These are phyloP conservation scores for Charaxes varanes DNA, from an alignment of 1,140 invertebrate genomes.

Conservation along the genomic window DNA sequence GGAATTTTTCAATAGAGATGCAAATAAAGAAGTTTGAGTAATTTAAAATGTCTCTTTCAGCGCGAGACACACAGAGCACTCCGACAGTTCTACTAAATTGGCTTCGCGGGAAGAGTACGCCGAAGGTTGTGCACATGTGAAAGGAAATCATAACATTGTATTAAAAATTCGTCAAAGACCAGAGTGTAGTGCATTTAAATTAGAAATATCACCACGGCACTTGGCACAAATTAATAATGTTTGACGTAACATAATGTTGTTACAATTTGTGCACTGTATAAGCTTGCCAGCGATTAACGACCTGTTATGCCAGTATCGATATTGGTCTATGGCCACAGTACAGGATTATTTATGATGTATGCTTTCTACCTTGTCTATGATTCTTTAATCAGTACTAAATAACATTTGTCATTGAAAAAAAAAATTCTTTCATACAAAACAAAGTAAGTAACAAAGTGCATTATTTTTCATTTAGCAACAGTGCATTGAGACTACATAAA, in stretches of 20 bases:
- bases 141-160: slow-evolving; percentile 2
- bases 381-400: no score
- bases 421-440: no score
- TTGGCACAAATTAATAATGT: slow-evolving; percentile 9
- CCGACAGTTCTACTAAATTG: slow-evolving; percentile 85
- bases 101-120: slow-evolving; percentile 81
- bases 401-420: no score
- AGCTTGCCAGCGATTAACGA: slow-evolving; percentile 10
- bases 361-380: no score
- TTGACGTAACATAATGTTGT: slow-evolving; percentile 5
- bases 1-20: no score
- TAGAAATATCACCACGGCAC: slow-evolving; percentile 4
- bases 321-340: no score
- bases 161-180: background rate
- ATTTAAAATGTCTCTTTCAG: no score
- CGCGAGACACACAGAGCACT: slow-evolving; percentile 83
- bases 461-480: no score
- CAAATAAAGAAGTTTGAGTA: no score
- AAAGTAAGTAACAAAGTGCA: no score
- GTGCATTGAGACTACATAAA: no score
- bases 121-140: slow-evolving; percentile 72
- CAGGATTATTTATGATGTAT: no score
- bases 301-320: background rate
- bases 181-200: slow-evolving; percentile 4
- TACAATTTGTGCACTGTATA: slow-evolving; percentile 6